Percentiles rank a stretch among this genome's conserved stretches.
phyloP scores from a whole-genome alignment of 2,113 vertebrate genomes.

The Ailurus styani region DNA sequence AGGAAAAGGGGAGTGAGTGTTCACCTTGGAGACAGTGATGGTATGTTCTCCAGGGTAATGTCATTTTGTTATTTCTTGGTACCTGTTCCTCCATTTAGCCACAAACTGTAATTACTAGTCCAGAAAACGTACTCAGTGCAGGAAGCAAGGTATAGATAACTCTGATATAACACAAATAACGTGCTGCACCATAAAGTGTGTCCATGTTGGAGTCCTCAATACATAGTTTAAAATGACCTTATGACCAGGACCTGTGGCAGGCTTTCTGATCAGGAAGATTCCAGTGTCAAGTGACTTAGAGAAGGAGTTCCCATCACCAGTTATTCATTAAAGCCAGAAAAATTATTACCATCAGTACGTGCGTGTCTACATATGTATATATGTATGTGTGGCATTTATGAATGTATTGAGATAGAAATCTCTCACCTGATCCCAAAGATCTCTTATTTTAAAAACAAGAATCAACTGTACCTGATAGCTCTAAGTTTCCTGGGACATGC shows the following conservation, averaged over 20 bases:
- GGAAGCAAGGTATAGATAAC: background rate
- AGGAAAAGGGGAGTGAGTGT: background rate
- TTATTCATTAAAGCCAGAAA: background rate
- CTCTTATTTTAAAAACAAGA: conserved; percentile 29
- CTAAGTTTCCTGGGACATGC: conserved; percentile 3
- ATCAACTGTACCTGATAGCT: conserved; percentile 3
- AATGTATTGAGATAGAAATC: background rate
- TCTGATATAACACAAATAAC: background rate
- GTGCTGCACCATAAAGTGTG: background rate
- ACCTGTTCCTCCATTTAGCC: background rate
- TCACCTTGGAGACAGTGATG: background rate
- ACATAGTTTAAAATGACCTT: background rate
- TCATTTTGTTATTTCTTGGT: background rate
- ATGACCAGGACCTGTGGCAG: background rate
- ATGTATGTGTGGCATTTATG: background rate
- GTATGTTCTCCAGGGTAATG: background rate
- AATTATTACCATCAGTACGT: background rate
- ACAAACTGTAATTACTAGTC: background rate
- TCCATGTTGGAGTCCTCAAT: background rate
- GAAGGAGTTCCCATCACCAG: background rate
- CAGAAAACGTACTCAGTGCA: background rate
- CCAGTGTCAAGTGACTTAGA: background rate
- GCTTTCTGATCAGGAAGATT: background rate
- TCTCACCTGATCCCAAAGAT: background rate
- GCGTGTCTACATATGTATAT: background rate